Percentiles rank a stretch among this genome's conserved stretches.
Conservation (phyloP, 1,140 invertebrate species). For the Pinna nobilis region DNA sequence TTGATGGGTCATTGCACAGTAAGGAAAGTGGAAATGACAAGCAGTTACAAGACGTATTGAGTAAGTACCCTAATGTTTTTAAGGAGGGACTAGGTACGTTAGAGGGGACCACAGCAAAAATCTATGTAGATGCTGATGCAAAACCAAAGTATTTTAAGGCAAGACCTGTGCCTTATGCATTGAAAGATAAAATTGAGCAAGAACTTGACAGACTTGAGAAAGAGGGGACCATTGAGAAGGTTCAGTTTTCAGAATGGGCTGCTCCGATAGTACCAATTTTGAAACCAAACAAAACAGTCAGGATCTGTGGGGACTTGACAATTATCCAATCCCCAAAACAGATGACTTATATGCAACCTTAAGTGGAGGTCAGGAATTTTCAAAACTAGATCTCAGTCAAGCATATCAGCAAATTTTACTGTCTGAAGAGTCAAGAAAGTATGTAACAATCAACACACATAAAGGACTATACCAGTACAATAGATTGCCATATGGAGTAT, state of each 20-base stretch:
- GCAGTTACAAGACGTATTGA: not conserved
- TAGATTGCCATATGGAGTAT: constrained; percentile 71
- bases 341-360: constrained; percentile 61
- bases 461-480: constrained; percentile 58
- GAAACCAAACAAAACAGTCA: constrained; percentile 64
- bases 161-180: constrained; percentile 51
- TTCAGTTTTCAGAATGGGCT: constrained; percentile 64
- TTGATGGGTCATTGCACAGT: not conserved
- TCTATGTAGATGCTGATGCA: constrained; percentile 30
- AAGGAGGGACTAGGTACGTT: constrained; percentile 27
- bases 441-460: constrained; percentile 51
- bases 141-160: constrained; percentile 36
- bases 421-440: constrained; percentile 51
- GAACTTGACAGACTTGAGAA: constrained; percentile 50
- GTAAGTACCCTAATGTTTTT: constrained; percentile 13
- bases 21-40: not conserved
- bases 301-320: constrained; percentile 68
- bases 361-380: constrained; percentile 56
- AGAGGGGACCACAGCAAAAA: constrained; percentile 29
- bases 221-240: constrained; percentile 48
- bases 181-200: constrained; percentile 52
- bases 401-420: constrained; percentile 44
- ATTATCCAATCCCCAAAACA: constrained; percentile 61
- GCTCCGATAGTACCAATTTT: constrained; percentile 71
- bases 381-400: constrained; percentile 65